These are phyloP conservation scores for Drosophila borealis DNA, from an alignment of 2,888 invertebrate genomes.

Conservation along the genomic window DNA sequence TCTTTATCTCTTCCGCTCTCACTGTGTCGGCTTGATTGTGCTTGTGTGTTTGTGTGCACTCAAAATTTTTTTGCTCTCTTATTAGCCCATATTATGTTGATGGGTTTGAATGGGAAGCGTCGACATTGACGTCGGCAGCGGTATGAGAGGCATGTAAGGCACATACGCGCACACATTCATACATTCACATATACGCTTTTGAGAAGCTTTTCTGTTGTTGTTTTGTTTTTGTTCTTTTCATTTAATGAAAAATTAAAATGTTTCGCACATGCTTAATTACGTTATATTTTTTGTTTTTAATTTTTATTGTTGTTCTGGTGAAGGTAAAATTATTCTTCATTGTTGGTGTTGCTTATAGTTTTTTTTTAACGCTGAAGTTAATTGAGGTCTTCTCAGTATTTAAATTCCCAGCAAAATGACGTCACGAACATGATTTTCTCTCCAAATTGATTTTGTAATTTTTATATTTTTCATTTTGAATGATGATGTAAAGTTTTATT, in stretches of 20 bases:
- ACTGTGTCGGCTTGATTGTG: not conserved
- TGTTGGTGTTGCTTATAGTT: not conserved
- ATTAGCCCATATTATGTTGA: constrained; percentile 74
- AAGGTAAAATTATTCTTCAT: constrained; percentile 27
- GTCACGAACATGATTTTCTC: not conserved
- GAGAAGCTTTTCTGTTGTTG: constrained; percentile 3
- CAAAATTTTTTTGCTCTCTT: constrained; percentile 37
- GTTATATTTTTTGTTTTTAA: constrained; percentile 55
- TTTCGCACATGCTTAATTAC: constrained; percentile 68
- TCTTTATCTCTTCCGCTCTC: constrained; percentile 20
- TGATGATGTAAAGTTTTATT: no score
- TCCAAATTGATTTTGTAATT: not conserved
- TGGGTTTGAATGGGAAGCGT: constrained; percentile 61
- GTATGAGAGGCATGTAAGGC: constrained; percentile 30
- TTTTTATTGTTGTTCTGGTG: not conserved
- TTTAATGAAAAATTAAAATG: constrained; percentile 56
- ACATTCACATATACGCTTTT: not conserved
- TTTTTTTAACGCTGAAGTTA: no score
- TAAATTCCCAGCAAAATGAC: not conserved
- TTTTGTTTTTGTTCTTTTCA: constrained; percentile 28
- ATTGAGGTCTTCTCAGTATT: no score
- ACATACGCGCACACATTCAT: constrained; percentile 15
- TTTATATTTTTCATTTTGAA: not conserved
- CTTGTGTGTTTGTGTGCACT: constrained; percentile 9
- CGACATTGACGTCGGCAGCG: constrained; percentile 25